A percentile compares a stretch with the other conserved stretches of the same genome.
Conservation (phyloP, 2,113 vertebrate genomes). For the Elephantulus edwardii region DNA sequence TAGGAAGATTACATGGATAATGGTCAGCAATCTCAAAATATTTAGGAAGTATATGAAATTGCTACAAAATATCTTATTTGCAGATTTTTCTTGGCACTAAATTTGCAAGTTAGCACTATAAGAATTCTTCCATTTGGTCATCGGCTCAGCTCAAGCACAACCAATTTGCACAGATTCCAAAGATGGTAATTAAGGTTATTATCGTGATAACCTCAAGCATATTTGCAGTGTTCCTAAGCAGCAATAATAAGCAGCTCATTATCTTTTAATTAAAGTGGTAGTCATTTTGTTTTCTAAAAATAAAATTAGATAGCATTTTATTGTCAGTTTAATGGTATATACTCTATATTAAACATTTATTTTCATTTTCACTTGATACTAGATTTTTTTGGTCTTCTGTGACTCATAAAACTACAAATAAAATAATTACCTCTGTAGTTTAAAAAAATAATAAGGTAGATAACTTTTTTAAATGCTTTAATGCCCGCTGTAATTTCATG, state of each 20-base stretch:
- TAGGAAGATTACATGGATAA: slow-evolving; percentile 29
- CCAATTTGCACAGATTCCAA: slow-evolving; percentile 64
- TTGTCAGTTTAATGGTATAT: slow-evolving; percentile 17
- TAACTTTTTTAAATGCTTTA: background rate
- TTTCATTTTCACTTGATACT: slow-evolving; percentile 30
- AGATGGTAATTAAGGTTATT: slow-evolving; percentile 71
- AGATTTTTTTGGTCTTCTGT: background rate
- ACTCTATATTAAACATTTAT: background rate
- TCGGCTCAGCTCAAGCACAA: slow-evolving; percentile 51
- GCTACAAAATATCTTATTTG: slow-evolving; percentile 53
- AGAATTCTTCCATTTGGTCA: slow-evolving; percentile 60
- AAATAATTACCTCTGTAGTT: background rate
- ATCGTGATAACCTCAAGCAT: slow-evolving; percentile 43
- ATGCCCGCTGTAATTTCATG: background rate
- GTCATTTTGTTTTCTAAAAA: slow-evolving; percentile 64
- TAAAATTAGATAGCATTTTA: slow-evolving; percentile 26
- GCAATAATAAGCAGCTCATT: slow-evolving; percentile 62
- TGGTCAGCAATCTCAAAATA: slow-evolving; percentile 58
- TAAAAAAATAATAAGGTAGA: background rate
- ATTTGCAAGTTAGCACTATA: slow-evolving; percentile 60
- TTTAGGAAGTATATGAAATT: slow-evolving; percentile 51
- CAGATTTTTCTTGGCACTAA: slow-evolving; percentile 42
- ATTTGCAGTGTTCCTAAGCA: slow-evolving; percentile 42
- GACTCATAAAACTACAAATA: slow-evolving; percentile 21
- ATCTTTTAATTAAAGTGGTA: slow-evolving; percentile 68